Evolutionary conservation across 2,888 invertebrate genomes (phyloP).

Genomic region (Acrocera orbiculus): DNA sequence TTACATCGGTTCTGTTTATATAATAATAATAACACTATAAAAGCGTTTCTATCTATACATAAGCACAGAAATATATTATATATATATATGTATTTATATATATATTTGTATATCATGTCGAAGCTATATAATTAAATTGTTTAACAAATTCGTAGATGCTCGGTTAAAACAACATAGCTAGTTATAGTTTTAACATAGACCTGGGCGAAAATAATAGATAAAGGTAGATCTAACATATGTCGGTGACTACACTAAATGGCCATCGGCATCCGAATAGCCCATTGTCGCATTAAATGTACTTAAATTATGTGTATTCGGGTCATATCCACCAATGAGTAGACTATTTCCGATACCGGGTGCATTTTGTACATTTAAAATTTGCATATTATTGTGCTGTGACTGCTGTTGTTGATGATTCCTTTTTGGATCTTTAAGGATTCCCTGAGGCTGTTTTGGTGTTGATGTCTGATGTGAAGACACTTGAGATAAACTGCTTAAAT

Average conservation of each 20-base stretch:
- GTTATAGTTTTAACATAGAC: neutral
- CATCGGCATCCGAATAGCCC: conserved; percentile 31
- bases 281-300: conserved; percentile 29
- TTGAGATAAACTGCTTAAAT: conserved; percentile 16
- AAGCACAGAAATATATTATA: too few species aligned
- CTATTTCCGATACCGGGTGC: conserved; percentile 30
- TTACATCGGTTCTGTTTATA: too few species aligned
- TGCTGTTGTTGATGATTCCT: conserved; percentile 41
- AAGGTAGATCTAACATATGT: neutral
- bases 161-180: too few species aligned
- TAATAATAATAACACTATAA: too few species aligned
- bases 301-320: conserved; percentile 25
- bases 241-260: conserved; percentile 29
- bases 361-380: conserved; percentile 43
- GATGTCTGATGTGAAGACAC: conserved; percentile 16
- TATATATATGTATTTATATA: too few species aligned
- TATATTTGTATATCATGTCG: neutral
- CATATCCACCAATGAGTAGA: conserved; percentile 21
- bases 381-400: conserved; percentile 31
- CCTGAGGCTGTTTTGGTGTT: conserved; percentile 38
- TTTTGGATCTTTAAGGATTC: conserved; percentile 45
- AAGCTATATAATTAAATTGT: neutral
- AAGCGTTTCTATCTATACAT: too few species aligned
- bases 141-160: neutral
- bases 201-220: neutral